Evolutionary conservation across 1,140 invertebrate genomes (phyloP).

Genomic region (Bombus sibiricus): DNA sequence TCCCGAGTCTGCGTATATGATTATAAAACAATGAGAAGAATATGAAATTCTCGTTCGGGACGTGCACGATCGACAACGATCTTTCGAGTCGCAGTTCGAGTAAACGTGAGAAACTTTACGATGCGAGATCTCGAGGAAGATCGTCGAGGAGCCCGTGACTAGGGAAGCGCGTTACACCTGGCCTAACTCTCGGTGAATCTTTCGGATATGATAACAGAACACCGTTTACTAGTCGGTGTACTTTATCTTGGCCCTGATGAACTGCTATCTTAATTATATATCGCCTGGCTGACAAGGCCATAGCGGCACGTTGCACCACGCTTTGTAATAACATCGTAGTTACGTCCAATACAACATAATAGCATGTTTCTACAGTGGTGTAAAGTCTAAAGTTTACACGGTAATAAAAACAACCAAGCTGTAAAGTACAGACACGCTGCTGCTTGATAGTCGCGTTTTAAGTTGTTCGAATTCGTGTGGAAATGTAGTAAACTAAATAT

Average conservation of each 20-base stretch:
- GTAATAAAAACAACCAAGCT: not conserved
- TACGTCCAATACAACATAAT: constrained; percentile 13
- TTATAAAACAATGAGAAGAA: no score
- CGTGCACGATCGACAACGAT: no score
- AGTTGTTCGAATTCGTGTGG: not conserved
- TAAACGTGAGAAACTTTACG: not conserved
- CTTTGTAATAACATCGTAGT: constrained; percentile 17
- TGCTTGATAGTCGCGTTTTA: not conserved
- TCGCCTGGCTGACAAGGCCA: constrained; percentile 45
- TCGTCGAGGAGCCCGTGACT: not conserved
- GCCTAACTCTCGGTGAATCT: constrained; percentile 32
- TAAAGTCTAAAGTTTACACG: not conserved
- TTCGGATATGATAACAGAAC: constrained; percentile 30
- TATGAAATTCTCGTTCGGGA: no score
- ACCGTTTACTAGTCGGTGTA: constrained; percentile 45
- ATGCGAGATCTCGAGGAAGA: not conserved
- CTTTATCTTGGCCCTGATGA: constrained; percentile 60
- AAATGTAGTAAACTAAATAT: not conserved
- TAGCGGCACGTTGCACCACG: constrained; percentile 13
- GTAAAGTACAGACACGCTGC: not conserved
- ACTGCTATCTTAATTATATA: constrained; percentile 65
- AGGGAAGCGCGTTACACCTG: constrained; percentile 51
- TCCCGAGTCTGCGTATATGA: no score
- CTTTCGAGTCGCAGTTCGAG: no score
- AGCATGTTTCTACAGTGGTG: not conserved